Base-by-base conservation (phyloP, 2,113 vertebrate genomes). In the Lepus europaeus region DNA sequence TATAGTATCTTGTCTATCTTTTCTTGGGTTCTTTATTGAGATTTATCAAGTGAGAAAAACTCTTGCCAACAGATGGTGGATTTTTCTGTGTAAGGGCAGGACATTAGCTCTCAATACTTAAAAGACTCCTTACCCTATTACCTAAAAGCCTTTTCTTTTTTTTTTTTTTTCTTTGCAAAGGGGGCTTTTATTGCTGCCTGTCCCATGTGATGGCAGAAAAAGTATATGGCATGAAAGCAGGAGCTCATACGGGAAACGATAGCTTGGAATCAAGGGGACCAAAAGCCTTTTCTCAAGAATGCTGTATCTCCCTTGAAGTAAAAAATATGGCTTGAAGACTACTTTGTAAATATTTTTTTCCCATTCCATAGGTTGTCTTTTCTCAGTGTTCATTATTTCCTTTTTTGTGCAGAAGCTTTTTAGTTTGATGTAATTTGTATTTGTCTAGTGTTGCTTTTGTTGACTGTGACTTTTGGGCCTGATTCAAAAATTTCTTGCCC, bases 261-360 rank as follows among this genome's bases (percentile, higher is more conserved):
- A 1, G 1, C 5, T 12, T 6, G 9, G 39, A 25, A 33, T 0
- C 0, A 1, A 79, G 23, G 0, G 8, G 27, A 45, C 45, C 45
- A 45, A 45, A 45, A 45, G 45, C 45, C 45, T 45, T 45, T 45
- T 73, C 19, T 56, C 10, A 45, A 86, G 4, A 51, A 2, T 33
- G 0, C 49, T 79, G 4, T 36, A 19, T 80, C 5, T 89, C 33
- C 61, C 23, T 91, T 85, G 31, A 93, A 89, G 73, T 89, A 10
- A 53, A 78, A 92, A 84, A 23, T 36, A 25, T 27, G 64, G 73
- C 83, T 84, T 80, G 59, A 88, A 20, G 9, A 16, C 20, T 49
- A 45, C 0, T 39, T 39, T 87, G 9, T 16, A 87, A 29, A 56
- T 61, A 31, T 45, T 61, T 73, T 73, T 5, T 36, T 12, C 69